Conservation (phyloP, 2,888 invertebrate genomes). For the Dasysyrphus albostriatus region DNA sequence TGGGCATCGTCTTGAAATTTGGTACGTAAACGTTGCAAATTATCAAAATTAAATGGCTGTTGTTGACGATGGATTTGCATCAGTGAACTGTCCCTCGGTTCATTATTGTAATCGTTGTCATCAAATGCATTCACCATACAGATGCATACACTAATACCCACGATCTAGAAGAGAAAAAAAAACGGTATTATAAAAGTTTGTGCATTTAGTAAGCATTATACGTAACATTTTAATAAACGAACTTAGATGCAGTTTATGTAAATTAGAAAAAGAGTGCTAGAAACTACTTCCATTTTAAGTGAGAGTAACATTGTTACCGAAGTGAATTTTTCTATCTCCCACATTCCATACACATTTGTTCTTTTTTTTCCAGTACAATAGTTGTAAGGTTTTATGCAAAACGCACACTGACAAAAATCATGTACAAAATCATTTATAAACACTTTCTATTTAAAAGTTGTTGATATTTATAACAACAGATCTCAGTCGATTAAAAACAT, state of each 20-base stretch:
- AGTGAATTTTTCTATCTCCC: constrained; percentile 43
- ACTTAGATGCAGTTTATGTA: constrained; percentile 29
- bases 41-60: constrained; percentile 58
- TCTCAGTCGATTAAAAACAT: too few species aligned
- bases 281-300: neutral
- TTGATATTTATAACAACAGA: too few species aligned
- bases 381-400: neutral
- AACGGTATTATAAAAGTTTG: neutral
- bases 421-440: too few species aligned
- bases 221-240: neutral
- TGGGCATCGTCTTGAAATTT: constrained; percentile 40
- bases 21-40: constrained; percentile 60
- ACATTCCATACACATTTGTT: constrained; percentile 30
- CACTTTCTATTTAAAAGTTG: too few species aligned
- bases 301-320: neutral
- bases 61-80: constrained; percentile 26
- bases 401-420: neutral
- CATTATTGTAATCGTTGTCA: constrained; percentile 56
- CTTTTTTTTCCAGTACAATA: too few species aligned
- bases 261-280: constrained; percentile 12
- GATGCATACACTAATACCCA: constrained; percentile 54
- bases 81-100: constrained; percentile 44
- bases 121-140: constrained; percentile 62
- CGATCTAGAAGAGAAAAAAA: constrained; percentile 45
- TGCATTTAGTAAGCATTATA: neutral